Evolutionary conservation across 2,113 vertebrate genomes (phyloP).

Genomic region (Geococcyx californianus): DNA sequence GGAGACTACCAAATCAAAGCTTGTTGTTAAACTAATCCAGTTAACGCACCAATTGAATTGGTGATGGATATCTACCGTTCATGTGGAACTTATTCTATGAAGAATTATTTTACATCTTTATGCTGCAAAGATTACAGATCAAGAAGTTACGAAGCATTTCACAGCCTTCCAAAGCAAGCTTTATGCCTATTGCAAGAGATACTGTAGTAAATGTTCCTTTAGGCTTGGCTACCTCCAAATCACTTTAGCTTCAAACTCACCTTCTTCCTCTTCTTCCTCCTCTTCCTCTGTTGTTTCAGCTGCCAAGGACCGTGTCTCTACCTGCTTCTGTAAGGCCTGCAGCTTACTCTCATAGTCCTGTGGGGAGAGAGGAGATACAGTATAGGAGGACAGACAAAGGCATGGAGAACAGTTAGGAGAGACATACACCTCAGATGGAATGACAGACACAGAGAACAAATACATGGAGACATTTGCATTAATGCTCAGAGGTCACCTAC

Average conservation of each 20-base stretch:
- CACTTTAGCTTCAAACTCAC: conserved; percentile 48
- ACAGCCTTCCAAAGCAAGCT: background rate
- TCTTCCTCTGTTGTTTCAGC: conserved; percentile 94
- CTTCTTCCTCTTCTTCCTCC: conserved; percentile 92
- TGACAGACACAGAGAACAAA: background rate
- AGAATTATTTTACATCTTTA: background rate
- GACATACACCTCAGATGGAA: background rate
- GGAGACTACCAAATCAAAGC: background rate
- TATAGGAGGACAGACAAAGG: conserved; percentile 68
- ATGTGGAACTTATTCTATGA: background rate
- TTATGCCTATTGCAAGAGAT: background rate
- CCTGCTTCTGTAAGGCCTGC: conserved; percentile 97
- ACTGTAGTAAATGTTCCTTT: background rate
- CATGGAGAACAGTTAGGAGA: background rate
- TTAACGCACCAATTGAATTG: background rate
- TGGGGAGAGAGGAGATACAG: conserved; percentile 71
- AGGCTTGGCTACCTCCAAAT: background rate
- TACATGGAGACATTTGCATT: background rate
- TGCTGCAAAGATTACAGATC: background rate
- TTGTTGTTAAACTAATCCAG: background rate
- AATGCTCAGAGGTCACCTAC: background rate
- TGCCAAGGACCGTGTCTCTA: conserved; percentile 90
- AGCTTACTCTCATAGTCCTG: conserved; percentile 98
- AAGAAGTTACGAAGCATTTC: background rate
- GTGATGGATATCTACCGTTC: background rate